Evolutionary conservation across 2,888 invertebrate species (phyloP), one percentile per base, ranked within the genome.

Genomic region (Scaptomyza cyrtandrae): DNA sequence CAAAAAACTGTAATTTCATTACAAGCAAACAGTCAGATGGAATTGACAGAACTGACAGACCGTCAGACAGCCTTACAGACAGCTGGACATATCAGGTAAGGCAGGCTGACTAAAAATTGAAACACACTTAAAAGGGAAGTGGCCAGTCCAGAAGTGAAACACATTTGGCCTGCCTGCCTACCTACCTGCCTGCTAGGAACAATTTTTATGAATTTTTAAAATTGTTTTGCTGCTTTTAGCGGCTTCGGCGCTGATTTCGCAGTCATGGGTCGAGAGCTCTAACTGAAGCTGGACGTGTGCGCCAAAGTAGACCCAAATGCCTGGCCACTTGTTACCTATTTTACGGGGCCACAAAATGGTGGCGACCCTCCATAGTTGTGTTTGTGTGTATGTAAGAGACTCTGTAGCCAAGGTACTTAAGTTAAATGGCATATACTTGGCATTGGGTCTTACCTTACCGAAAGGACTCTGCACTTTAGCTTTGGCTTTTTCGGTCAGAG

Each of bases 1-100:
- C 86, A 80, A 85, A 90, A 90, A 89, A 90, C 80, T 88, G 86
- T 86, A 86, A 89, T 90, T 90, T 89, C 87, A 89, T 90, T 89
- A 86, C 86, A 74, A 81, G 75, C 66, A 33, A 71, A 71, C 74
- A 71, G 37, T 49, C 48, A 35, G 33, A 37, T 52, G 9, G 14
- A 39, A 14, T 11, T 46, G n/a, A 31, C 33, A 56, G 45, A 63
- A 69, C 63, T 6, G 33, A 33, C 10, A 33, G 33, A 33, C 33
- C 41, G 58, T 33, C 37, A 33, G 48, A 31, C 50, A 61, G 52
- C 19, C 45, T 43, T 58, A 39, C 55, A 31, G 45, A 27, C 53
- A 52, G 35, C n/a, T 52, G 70, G 13, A 31, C 24, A 54, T 44
- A 69, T 74, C 64, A 65, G 58, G 55, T 74, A 24, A 44, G 74